phyloP scores from a whole-genome alignment of 2,113 vertebrate genomes.

The Psophia crepitans region DNA sequence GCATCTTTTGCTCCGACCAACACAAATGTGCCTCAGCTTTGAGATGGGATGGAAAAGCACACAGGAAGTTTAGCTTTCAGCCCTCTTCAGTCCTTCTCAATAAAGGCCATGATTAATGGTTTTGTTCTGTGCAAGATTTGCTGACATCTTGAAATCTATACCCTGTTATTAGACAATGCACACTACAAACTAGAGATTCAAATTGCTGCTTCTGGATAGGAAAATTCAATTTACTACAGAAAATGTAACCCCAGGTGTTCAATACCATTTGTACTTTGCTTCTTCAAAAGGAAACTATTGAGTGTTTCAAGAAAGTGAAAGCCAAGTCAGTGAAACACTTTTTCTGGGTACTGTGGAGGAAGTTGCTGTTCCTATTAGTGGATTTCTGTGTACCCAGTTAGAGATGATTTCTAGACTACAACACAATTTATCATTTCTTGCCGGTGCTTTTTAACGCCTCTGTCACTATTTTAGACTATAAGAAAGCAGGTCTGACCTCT shows the following conservation, averaged over 20 bases:
- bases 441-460: not conserved
- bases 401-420: not conserved
- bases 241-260: not conserved
- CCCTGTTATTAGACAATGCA: not conserved
- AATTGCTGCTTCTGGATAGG: not conserved
- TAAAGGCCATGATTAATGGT: not conserved
- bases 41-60: not conserved
- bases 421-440: not conserved
- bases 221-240: not conserved
- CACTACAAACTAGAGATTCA: not conserved
- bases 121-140: not conserved
- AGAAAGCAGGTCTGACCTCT: not conserved
- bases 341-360: slow-evolving; percentile 35
- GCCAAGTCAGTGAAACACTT: not conserved
- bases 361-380: slow-evolving; percentile 19
- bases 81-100: not conserved
- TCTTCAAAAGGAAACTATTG: slow-evolving; percentile 1
- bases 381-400: slow-evolving; percentile 10
- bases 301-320: slow-evolving; percentile 32
- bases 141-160: not conserved
- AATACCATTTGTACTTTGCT: not conserved
- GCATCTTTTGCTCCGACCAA: not conserved
- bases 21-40: not conserved
- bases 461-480: not conserved
- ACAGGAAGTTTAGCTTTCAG: not conserved